Conservation (phyloP, 2,888 invertebrate species). For the Platycnemis pennipes region DNA sequence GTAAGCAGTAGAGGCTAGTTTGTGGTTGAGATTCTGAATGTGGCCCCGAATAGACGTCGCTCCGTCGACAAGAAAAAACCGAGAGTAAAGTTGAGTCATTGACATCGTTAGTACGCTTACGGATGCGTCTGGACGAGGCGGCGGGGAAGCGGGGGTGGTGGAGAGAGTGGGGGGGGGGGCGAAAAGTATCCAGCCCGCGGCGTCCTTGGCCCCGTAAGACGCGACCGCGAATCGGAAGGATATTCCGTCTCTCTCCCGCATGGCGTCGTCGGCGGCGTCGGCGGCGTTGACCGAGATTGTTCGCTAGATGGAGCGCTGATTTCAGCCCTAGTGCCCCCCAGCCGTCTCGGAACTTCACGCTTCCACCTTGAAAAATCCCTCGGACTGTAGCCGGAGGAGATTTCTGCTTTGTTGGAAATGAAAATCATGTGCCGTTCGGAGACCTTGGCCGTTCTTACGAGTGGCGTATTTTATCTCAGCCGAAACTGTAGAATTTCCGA, state of each 20-base stretch:
- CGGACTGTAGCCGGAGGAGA: no score
- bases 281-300: not conserved
- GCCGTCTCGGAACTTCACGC: not conserved
- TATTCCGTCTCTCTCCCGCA: not conserved
- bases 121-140: not conserved
- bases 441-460: no score
- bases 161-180: not conserved
- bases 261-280: not conserved
- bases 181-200: not conserved
- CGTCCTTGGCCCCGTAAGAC: conserved; percentile 7
- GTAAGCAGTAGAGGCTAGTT: no score
- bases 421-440: not conserved
- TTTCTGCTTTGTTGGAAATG: no score
- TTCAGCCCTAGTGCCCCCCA: not conserved
- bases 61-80: not conserved
- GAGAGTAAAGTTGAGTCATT: conserved; percentile 16
- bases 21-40: no score
- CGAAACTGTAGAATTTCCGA: no score
- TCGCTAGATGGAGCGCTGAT: not conserved
- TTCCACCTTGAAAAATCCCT: no score
- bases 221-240: not conserved
- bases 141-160: not conserved
- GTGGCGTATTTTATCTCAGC: no score
- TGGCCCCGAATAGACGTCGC: no score
- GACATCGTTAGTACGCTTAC: not conserved